Evolutionary conservation across 1,140 invertebrate genomes (phyloP).

Genomic region (Cherax quadricarinatus): DNA sequence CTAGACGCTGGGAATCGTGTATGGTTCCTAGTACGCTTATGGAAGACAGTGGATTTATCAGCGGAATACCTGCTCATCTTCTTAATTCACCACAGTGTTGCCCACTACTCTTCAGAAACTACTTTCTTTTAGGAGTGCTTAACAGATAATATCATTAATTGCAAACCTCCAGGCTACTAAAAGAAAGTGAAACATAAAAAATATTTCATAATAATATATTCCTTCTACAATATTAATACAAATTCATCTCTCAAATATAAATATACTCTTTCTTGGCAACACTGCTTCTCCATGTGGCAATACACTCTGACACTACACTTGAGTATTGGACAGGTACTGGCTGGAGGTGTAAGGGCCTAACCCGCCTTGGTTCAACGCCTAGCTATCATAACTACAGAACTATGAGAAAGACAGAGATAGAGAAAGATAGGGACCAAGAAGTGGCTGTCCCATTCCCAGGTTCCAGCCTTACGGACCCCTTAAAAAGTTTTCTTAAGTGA

Average conservation of each 20-base stretch:
- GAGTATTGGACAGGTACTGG: constrained; percentile 65
- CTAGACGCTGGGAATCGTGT: constrained; percentile 51
- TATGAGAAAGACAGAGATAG: constrained; percentile 30
- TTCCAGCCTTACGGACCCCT: constrained; percentile 40
- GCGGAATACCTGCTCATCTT: constrained; percentile 59
- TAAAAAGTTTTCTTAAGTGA: constrained; percentile 36
- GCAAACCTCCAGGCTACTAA: constrained; percentile 3
- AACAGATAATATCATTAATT: not conserved
- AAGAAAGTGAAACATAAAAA: constrained; percentile 17
- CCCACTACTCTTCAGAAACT: constrained; percentile 19
- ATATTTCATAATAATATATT: constrained; percentile 25
- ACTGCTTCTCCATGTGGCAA: constrained; percentile 50
- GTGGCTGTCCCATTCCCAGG: constrained; percentile 41
- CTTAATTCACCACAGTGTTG: constrained; percentile 53
- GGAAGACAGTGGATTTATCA: constrained; percentile 71
- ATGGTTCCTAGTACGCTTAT: constrained; percentile 64
- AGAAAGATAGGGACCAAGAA: constrained; percentile 18
- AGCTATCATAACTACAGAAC: constrained; percentile 62
- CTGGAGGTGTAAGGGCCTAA: constrained; percentile 51
- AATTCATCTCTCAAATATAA: constrained; percentile 10
- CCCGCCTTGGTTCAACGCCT: constrained; percentile 61
- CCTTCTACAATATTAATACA: constrained; percentile 7
- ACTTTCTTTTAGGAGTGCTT: constrained; percentile 9
- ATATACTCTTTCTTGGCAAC: constrained; percentile 50
- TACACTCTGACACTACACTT: constrained; percentile 41